Evolutionary conservation across 1,140 invertebrate species (phyloP).

Genomic region (Mycetomoellerius zeteki): DNA sequence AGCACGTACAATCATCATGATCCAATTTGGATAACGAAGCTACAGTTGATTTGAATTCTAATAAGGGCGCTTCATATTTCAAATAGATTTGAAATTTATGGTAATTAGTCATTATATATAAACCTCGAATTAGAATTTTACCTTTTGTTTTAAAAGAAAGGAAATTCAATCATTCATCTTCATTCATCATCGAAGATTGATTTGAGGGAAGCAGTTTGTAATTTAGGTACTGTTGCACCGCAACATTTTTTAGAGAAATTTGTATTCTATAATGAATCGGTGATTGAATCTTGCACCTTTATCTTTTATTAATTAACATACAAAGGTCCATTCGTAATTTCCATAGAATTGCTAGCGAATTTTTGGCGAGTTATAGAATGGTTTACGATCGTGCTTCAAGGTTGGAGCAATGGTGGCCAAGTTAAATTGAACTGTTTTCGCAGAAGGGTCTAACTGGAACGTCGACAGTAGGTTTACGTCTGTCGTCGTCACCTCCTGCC

Average conservation of each 20-base stretch:
- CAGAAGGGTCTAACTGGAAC: slow-evolving; percentile 15
- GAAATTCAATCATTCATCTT: not conserved
- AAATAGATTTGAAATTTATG: slow-evolving; percentile 23
- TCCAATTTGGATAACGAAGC: slow-evolving; percentile 34
- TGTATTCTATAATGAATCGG: not conserved
- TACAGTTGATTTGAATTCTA: slow-evolving; percentile 23
- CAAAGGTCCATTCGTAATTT: not conserved
- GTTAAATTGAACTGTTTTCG: slow-evolving; percentile 78
- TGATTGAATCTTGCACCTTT: not conserved
- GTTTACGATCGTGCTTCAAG: slow-evolving; percentile 35
- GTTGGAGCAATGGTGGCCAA: slow-evolving; percentile 67
- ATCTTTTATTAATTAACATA: slow-evolving; percentile 10
- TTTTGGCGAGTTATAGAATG: slow-evolving; percentile 26
- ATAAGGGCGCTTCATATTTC: slow-evolving; percentile 1
- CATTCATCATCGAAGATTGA: not conserved
- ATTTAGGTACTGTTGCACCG: not conserved
- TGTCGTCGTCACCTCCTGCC: slow-evolving; percentile 20
- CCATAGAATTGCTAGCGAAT: not conserved
- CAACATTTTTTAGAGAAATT: not conserved
- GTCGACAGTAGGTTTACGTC: slow-evolving; percentile 52
- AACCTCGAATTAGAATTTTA: slow-evolving; percentile 17
- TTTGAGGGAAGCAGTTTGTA: not conserved
- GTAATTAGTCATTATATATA: slow-evolving; percentile 7
- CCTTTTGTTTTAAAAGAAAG: not conserved
- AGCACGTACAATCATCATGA: slow-evolving; percentile 20